Evolutionary conservation across 2,113 vertebrate genomes (phyloP).

Genomic region (Sylvicapra grimmia): DNA sequence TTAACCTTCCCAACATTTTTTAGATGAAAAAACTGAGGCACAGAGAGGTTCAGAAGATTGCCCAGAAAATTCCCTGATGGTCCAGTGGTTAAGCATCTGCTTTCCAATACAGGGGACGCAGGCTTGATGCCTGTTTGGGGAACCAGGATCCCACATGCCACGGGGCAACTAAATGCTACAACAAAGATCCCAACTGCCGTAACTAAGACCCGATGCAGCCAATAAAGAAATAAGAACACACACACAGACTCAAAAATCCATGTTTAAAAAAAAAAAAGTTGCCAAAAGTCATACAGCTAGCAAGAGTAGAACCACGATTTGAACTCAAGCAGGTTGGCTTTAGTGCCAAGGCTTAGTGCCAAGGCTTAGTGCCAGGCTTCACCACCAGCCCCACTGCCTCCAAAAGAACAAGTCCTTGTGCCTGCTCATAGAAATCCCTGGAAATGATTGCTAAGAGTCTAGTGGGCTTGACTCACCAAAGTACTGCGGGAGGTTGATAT

Average conservation of each 20-base stretch:
- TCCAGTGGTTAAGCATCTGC: neutral
- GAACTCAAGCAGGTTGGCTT: neutral
- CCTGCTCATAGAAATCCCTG: neutral
- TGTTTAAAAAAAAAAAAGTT: neutral
- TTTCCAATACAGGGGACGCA: neutral
- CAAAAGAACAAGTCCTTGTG: neutral
- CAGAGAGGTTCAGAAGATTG: neutral
- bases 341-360: neutral
- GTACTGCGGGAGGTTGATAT: conserved; percentile 67
- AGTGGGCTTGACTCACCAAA: conserved; percentile 63
- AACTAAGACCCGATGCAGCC: neutral
- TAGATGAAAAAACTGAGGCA: neutral
- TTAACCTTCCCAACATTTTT: neutral
- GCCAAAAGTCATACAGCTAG: neutral
- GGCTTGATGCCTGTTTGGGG: neutral
- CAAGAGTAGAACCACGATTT: neutral
- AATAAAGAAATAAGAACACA: neutral
- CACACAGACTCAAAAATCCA: neutral
- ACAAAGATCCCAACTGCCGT: neutral
- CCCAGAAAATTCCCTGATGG: neutral
- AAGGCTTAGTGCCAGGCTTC: neutral
- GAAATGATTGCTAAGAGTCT: neutral
- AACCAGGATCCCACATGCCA: neutral
- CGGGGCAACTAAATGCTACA: neutral
- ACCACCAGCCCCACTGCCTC: neutral